Conservation (phyloP, 1,140 invertebrate species). For the Cherax quadricarinatus region DNA sequence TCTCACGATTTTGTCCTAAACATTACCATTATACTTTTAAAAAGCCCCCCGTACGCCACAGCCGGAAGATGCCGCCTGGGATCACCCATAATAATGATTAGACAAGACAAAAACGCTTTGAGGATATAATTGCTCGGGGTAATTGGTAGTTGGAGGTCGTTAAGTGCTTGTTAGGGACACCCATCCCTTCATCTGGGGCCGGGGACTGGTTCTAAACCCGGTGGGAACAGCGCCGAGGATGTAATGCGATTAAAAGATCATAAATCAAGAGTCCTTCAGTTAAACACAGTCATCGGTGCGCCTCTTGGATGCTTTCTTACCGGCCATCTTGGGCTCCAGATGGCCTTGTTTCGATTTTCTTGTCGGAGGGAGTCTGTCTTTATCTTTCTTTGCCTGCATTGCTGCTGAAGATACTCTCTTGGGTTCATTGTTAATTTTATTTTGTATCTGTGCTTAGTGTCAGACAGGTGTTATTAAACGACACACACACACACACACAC, state of each 20-base stretch:
- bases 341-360: no score
- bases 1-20: slow-evolving; percentile 24
- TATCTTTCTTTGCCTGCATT: no score
- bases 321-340: no score
- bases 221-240: slow-evolving; percentile 34
- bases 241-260: slow-evolving; percentile 43
- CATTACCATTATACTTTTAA: slow-evolving; percentile 35
- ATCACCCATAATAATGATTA: slow-evolving; percentile 49
- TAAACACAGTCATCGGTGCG: slow-evolving; percentile 33
- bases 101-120: slow-evolving; percentile 35
- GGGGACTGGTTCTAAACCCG: slow-evolving; percentile 28
- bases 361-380: no score
- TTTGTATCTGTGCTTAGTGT: no score
- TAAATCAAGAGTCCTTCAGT: slow-evolving; percentile 36
- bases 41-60: neutral
- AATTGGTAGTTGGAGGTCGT: slow-evolving; percentile 46
- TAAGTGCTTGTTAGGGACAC: slow-evolving; percentile 50
- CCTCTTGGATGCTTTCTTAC: neutral
- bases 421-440: no score
- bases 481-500: no score
- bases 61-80: neutral
- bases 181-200: slow-evolving; percentile 37
- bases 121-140: slow-evolving; percentile 44
- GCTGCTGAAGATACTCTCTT: no score
- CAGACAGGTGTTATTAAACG: no score